Base-by-base conservation (phyloP, 2,797 vertebrate species). In the Percopsis omiscomaycus region DNA sequence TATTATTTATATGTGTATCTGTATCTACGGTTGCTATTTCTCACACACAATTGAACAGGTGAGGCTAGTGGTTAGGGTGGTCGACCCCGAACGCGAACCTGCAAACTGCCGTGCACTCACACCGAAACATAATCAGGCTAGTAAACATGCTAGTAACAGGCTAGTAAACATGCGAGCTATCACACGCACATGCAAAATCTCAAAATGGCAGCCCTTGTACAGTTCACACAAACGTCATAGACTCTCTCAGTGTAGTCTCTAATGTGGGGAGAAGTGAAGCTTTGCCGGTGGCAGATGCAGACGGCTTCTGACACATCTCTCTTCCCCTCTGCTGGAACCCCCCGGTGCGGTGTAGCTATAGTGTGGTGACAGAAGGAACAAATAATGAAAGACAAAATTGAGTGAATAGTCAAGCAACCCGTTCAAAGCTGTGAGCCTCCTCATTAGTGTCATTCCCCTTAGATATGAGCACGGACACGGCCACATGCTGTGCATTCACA, bases 281-380 rank as follows among this genome's bases (percentile, higher is more conserved):
- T 6, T 27, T 3, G n/a, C 68, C 4, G 29, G 62, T 72, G 67
- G 75, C 71, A 56, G 61, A 73, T 64, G 73, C 74, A 78, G 63
- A 71, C 22, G 27, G 5, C 55, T 57, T 42, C 54, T 55, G 54
- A 37, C 66, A 49, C 37, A 48, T 46, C 69, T 69, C 67, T 46
- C 49, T 63, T 62, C 69, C 64, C 61, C 64, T 3, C 62, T 78
- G 3, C 47, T 72, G 57, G 56, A 73, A 44, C 59, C 63, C 32
- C 69, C 75, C 3, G 53, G 77, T 73, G 74, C 71, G 86, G 54
- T 44, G 68, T 74, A 61, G 57, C 80, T 79, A 83, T 80, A 81
- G 74, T 79, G 69, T 84, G 77, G 75, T 80, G 83, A 87, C 81
- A 76, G 66, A 74, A 75, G 62, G 46, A 73, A 80, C 74, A 80